phyloP scores from a whole-genome alignment of 2,113 vertebrate species.

The Trichomycterus rosablanca region DNA sequence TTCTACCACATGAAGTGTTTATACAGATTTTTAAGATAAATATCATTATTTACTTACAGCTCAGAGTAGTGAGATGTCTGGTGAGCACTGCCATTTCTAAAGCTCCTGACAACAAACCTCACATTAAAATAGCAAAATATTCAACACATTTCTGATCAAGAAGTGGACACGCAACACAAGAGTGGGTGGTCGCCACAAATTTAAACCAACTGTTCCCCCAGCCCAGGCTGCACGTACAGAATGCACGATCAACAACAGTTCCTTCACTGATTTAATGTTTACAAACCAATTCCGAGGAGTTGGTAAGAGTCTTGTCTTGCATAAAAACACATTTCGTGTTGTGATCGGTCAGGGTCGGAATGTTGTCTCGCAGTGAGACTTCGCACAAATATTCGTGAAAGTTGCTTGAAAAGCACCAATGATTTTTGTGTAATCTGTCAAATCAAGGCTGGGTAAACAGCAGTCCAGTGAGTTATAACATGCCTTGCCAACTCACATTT shows the following conservation, averaged over 20 bases:
- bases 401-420: slow-evolving; percentile 28
- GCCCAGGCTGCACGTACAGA: slow-evolving; percentile 15
- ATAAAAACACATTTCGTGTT: slow-evolving; percentile 37
- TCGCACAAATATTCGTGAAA: slow-evolving; percentile 42
- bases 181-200: slow-evolving; percentile 62
- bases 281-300: slow-evolving; percentile 59
- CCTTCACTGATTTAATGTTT: slow-evolving; percentile 57
- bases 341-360: slow-evolving; percentile 46
- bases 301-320: slow-evolving; percentile 39
- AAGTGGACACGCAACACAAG: slow-evolving; percentile 47
- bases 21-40: no score
- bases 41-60: no score
- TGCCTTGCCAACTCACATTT: slow-evolving; percentile 55
- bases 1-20: no score
- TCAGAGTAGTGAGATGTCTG: no score
- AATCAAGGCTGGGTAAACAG: slow-evolving; percentile 68
- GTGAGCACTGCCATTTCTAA: no score
- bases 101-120: slow-evolving; percentile 1
- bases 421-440: slow-evolving; percentile 40
- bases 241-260: neutral
- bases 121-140: slow-evolving; percentile 26
- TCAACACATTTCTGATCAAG: slow-evolving; percentile 35
- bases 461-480: slow-evolving; percentile 52
- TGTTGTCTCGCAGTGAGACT: slow-evolving; percentile 44
- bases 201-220: slow-evolving; percentile 48